Conservation (phyloP, 2,113 vertebrate genomes). For the Catharus fuscescens region DNA sequence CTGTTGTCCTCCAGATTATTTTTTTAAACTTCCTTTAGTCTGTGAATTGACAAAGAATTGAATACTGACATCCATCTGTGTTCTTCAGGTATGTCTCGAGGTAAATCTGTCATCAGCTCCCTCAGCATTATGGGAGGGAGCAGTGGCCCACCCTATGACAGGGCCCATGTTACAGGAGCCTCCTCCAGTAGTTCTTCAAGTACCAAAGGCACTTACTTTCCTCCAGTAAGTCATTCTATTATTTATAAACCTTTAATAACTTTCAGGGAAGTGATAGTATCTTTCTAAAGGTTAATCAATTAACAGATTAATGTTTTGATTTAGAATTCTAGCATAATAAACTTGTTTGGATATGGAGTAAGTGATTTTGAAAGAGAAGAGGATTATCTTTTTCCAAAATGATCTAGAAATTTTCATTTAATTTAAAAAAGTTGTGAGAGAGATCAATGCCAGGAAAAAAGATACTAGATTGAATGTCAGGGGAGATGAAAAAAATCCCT, state of each 20-base stretch:
- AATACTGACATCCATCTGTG: neutral
- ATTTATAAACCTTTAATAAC: neutral
- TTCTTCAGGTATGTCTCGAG: conserved; percentile 90
- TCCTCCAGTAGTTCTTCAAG: conserved; percentile 98
- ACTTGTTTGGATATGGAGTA: neutral
- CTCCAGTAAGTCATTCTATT: conserved; percentile 82
- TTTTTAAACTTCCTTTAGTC: neutral
- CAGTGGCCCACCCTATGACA: conserved; percentile 93
- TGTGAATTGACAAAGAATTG: neutral
- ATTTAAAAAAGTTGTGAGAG: neutral
- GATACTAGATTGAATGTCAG: neutral
- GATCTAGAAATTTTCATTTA: neutral
- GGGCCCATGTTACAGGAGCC: conserved; percentile 95
- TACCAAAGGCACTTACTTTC: conserved; percentile 96
- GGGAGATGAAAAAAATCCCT: neutral
- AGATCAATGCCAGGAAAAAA: neutral
- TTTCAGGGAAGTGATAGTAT: neutral
- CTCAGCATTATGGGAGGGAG: conserved; percentile 97
- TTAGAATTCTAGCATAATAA: neutral
- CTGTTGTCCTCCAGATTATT: neutral
- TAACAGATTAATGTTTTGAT: neutral
- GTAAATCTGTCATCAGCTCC: conserved; percentile 96
- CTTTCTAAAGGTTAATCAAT: neutral
- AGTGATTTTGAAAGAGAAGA: neutral
- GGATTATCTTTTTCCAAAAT: neutral